Evolutionary conservation across 2,113 vertebrate genomes (phyloP).

Genomic region (Eretmochelys imbricata): DNA sequence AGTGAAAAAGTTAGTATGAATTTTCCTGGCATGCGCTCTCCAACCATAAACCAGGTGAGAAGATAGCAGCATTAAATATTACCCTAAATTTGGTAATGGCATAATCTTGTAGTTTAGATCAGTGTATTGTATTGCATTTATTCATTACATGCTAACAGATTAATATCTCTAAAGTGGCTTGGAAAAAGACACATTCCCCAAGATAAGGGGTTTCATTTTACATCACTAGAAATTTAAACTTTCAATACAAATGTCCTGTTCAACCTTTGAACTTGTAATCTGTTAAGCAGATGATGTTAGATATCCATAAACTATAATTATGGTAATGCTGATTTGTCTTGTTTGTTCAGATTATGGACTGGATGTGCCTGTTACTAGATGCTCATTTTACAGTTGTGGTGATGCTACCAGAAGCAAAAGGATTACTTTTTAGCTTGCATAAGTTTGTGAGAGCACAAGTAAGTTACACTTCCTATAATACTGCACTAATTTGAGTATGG

Average conservation of each 20-base stretch:
- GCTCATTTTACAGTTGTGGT: conserved; percentile 94
- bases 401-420: conserved; percentile 91
- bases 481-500: neutral
- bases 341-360: conserved; percentile 90
- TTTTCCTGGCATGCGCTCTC: conserved; percentile 76
- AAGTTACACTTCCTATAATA: conserved; percentile 52
- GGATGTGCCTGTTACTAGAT: conserved; percentile 93
- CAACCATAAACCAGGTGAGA: conserved; percentile 88
- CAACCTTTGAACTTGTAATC: neutral
- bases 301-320: neutral
- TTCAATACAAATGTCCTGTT: neutral
- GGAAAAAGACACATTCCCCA: neutral
- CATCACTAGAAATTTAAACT: neutral
- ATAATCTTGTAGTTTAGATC: neutral
- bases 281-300: neutral
- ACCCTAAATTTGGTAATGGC: neutral
- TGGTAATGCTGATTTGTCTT: neutral
- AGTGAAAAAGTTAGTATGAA: conserved; percentile 79
- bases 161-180: neutral
- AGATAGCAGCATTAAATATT: neutral
- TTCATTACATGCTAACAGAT: neutral
- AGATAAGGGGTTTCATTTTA: neutral
- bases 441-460: conserved; percentile 92
- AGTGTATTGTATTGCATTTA: neutral
- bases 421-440: conserved; percentile 85